phyloP scores from a whole-genome alignment of 1,140 invertebrate genomes.

The Drosophila teissieri region DNA sequence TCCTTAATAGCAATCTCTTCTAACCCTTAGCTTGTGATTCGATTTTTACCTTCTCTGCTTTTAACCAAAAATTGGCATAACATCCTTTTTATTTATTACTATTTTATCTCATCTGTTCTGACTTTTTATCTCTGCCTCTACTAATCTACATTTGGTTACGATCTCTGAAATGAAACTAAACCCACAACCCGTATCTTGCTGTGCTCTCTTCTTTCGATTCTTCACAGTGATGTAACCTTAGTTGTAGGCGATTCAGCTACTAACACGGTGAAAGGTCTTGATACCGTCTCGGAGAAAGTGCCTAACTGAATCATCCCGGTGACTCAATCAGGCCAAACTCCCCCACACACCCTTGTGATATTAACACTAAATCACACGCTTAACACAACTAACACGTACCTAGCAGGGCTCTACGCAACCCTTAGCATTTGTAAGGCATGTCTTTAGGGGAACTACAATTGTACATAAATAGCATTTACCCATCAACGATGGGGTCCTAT shows the following conservation, averaged over 20 bases:
- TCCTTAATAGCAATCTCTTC: slow-evolving; percentile 14
- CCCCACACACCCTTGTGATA: slow-evolving; percentile 64
- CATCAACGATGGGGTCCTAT: slow-evolving; percentile 40
- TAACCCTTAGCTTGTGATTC: slow-evolving; percentile 39
- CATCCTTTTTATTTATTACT: slow-evolving; percentile 11
- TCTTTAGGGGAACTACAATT: slow-evolving; percentile 41
- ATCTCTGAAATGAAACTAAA: slow-evolving; percentile 55
- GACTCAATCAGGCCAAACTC: slow-evolving; percentile 40
- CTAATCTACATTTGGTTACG: slow-evolving; percentile 52
- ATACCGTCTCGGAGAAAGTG: slow-evolving; percentile 80
- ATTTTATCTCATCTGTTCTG: slow-evolving; percentile 8
- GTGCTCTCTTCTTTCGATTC: slow-evolving; percentile 66
- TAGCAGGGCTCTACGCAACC: slow-evolving; percentile 42
- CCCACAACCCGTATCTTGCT: slow-evolving; percentile 56
- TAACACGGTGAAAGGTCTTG: slow-evolving; percentile 66
- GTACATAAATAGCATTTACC: slow-evolving; percentile 49
- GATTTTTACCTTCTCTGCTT: slow-evolving; percentile 32
- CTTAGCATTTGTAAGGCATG: slow-evolving; percentile 50
- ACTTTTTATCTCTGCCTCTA: background rate
- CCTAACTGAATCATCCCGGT: slow-evolving; percentile 46
- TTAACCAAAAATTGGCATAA: slow-evolving; percentile 6
- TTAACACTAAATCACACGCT: slow-evolving; percentile 70
- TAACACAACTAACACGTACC: slow-evolving; percentile 65
- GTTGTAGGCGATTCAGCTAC: slow-evolving; percentile 70
- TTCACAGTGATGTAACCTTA: slow-evolving; percentile 81